Percentiles rank a stretch among this genome's conserved stretches.
These are phyloP conservation scores for Drosophila acutilabella DNA, from an alignment of 2,888 invertebrate species.

Conservation along the genomic window DNA sequence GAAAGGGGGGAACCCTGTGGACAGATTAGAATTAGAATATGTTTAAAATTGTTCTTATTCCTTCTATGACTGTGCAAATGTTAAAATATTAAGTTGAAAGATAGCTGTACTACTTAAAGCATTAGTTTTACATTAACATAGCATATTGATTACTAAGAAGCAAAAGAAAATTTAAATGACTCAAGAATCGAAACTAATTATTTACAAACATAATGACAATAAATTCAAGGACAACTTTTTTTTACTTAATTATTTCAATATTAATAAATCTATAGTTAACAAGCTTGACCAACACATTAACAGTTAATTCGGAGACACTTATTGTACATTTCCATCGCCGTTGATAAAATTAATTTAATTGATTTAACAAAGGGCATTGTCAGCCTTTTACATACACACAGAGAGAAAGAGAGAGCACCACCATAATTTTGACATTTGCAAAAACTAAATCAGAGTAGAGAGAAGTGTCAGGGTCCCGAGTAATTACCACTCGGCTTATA, in stretches of 20 bases:
- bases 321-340: conserved; percentile 36
- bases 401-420: conserved; percentile 39
- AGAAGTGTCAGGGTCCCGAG: conserved; percentile 55
- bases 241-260: background rate
- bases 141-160: no score
- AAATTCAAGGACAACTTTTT: background rate
- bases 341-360: conserved; percentile 61
- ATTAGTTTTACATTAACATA: no score
- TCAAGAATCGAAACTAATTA: no score
- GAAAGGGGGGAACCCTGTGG: no score
- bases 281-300: conserved; percentile 11
- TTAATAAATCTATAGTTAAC: background rate
- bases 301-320: conserved; percentile 28
- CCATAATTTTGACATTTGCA: conserved; percentile 59
- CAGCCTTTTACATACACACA: conserved; percentile 48
- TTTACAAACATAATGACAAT: background rate
- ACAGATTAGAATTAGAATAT: no score
- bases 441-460: conserved; percentile 48
- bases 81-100: no score
- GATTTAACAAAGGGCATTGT: conserved; percentile 72
- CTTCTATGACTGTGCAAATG: no score
- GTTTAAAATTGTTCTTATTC: no score
- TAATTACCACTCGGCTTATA: conserved; percentile 77
- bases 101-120: no score
- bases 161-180: no score